Evolutionary conservation across 2,888 invertebrate species (phyloP), one percentile per base, ranked within the genome.

Genomic region (Drosophila koepferae): DNA sequence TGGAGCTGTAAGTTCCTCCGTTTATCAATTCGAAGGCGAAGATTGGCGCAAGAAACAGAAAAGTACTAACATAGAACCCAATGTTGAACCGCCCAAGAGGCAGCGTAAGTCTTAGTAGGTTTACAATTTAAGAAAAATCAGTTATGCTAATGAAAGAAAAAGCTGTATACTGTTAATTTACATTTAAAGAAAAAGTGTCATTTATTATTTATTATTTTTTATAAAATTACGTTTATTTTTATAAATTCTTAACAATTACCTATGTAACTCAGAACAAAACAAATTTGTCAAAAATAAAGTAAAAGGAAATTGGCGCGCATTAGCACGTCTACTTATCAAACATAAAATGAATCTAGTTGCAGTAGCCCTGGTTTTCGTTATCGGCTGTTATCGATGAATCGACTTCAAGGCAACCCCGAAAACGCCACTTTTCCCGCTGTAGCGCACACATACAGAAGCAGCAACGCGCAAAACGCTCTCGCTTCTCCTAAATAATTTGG

Each of bases 71-170:
- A 94, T 98, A 53, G 98, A 98, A 16, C 97, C 96, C 90, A 99
- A 99, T 99, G 99, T 99, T 90, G 99, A 99, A 92, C 99, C 99
- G 0, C 99, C 99, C 0, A 99, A 99, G 93, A 95, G 99, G 81
- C 99, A 99, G 93, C 95, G 99, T 67, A 99, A 99, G 2, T 28
- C 4, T 38, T 38, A 38, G 14, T 38, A 38, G 6, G 38, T 38
- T 2, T 31, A n/a, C 2, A 28, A 31, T 18, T 36, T 18, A 36
- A 3, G 18, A 36, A 18, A 51, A 14, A 18, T 14, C 18, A 36
- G 6, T 6, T 18, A 6, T 6, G 1, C n/a, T 2, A 31, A 18
- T 51, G 18, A 10, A 28, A 23, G 23, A 28, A 28, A 28, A 28
- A 6, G 28, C 28, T 28, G 28, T 28, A 28, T 28, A 6, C 28